These are phyloP conservation scores for Apis laboriosa DNA, from an alignment of 1,140 invertebrate genomes.

Conservation along the genomic window DNA sequence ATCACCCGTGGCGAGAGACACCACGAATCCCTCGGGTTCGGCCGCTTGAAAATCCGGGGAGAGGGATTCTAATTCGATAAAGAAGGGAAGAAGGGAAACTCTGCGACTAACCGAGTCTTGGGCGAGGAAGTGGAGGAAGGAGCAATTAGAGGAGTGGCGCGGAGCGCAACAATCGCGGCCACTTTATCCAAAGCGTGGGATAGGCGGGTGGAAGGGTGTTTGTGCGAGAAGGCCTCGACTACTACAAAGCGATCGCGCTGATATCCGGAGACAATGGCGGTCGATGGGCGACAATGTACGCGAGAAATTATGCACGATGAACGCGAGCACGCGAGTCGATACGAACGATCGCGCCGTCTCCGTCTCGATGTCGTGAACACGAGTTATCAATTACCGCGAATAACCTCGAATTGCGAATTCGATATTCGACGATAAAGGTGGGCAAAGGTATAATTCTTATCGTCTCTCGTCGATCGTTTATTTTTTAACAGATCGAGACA, in stretches of 20 bases:
- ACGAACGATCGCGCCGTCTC: constrained; percentile 50
- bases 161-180: neutral
- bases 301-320: constrained; percentile 55
- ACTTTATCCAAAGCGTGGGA: constrained; percentile 9
- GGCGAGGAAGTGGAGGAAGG: neutral
- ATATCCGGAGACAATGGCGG: constrained; percentile 41
- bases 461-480: constrained; percentile 6
- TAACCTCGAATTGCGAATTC: too few relatives aligned
- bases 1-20: neutral
- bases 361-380: constrained; percentile 36
- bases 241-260: constrained; percentile 23
- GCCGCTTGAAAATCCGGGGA: neutral
- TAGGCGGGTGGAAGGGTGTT: neutral
- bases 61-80: constrained; percentile 3
- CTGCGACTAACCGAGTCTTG: neutral
- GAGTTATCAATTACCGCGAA: constrained; percentile 49
- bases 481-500: neutral
- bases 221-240: neutral
- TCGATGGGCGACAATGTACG: constrained; percentile 43
- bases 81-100: neutral
- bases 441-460: neutral
- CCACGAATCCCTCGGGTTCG: neutral
- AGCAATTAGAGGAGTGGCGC: constrained; percentile 22
- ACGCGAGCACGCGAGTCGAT: constrained; percentile 33
- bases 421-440: too few relatives aligned